Base-by-base conservation (phyloP, 2,888 invertebrate genomes). In the Latrodectus hesperus region DNA sequence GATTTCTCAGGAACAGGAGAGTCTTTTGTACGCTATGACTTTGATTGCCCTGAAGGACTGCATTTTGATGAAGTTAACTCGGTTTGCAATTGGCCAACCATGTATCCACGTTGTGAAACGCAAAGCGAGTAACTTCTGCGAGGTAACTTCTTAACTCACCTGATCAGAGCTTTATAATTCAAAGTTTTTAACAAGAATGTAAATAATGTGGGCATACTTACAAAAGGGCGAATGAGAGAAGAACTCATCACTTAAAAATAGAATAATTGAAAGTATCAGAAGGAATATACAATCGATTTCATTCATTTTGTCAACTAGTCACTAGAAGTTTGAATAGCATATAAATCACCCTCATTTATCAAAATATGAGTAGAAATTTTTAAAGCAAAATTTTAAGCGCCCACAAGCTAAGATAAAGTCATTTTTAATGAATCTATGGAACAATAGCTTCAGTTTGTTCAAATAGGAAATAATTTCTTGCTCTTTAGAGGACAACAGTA, bases 41-140 rank as follows among this genome's bases (percentile, higher is more conserved):
- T 90, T 65, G 81, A 88, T 52, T 90, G 90, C 68, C 90, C 90
- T 10, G 89, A 84, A 64, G 90, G 89, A 9, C 55, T 89, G 3
- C 84, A 89, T 60, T 90, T 90, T 38, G 90, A 90, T 65, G 90
- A 90, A 77, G 80, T 88, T 10, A 88, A 89, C 53, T 89, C 88
- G 51, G 89, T 89, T 16, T 90, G 90, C 76, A 90, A 89, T 71
- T 90, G 90, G 89, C 90, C 90, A 12, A 89, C 88, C 14, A 85
- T 87, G 76, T 77, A 83, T 52, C 90, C 90, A 12, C 84, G 89
- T 9, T 90, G 90, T 77, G 65, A 88, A 64, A 71, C 71, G 52
- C 60, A 65, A 38, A 74, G 53, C 22, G 70, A 71, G 14, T 70
- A 14, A 55, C 74, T 65, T 12, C 60, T 11, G 60, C 12, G 10